Evolutionary conservation across 1,140 invertebrate genomes (phyloP), one percentile per base, ranked within the genome.

Genomic region (Eueides isabella): DNA sequence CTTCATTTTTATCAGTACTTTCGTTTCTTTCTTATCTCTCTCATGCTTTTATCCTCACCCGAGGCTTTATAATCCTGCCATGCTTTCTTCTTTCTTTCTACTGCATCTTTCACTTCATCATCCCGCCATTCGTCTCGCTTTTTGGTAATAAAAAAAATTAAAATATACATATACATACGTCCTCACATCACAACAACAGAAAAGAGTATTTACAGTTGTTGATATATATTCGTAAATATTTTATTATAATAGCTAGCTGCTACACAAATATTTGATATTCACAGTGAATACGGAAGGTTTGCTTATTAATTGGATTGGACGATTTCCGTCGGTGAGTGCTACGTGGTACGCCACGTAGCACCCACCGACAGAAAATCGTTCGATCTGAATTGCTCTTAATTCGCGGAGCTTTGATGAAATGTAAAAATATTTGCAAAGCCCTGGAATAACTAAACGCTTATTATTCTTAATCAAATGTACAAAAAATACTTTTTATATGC

Each of bases 241-340:
- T 88, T 86, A 61, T 61, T 61, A 30, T 29, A 30, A 61, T 26
- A 31, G 14, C 48, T 29, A 61, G 19, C 80, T 81, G 77, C 67
- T 26, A 81, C 70, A 80, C 81, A 87, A 86, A 89, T 81, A 89
- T 91, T 91, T 88, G 75, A 89, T 87, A 88, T 89, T 89, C 89
- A 85, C 86, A 77, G 84, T 82, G 85, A 81, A 85, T 89, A 83
- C 85, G 85, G 84, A 89, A 90, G 88, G 86, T 89, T 90, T 88
- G 86, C 85, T 88, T 89, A 87, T 88, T 70, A 70, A 70, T 70
- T 91, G 85, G 85, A 88, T 91, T 91, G n/a, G n/a, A n/a, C n/a
- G n/a, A n/a, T n/a, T n/a, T n/a, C n/a, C n/a, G n/a, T n/a, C n/a
- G n/a, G n/a, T n/a, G n/a, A n/a, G n/a, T n/a, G n/a, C n/a, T n/a